Percentiles rank a stretch among this genome's conserved stretches.
Conservation (phyloP, 1,140 invertebrate species). For the Anastrepha ludens region DNA sequence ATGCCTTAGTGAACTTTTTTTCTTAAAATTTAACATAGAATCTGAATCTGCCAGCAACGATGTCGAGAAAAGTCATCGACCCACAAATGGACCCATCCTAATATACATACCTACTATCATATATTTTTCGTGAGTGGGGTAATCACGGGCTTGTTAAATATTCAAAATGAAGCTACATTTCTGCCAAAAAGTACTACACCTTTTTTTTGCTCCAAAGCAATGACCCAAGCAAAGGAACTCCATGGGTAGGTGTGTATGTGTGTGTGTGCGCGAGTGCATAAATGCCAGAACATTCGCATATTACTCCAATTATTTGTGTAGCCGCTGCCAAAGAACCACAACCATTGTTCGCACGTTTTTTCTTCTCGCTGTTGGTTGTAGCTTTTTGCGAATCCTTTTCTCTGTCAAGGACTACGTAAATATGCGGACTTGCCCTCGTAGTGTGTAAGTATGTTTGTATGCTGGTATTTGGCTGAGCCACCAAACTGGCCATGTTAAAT, state of each 20-base stretch:
- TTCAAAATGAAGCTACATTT: constrained; percentile 16
- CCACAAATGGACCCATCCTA: too few species aligned
- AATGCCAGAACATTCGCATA: constrained; percentile 26
- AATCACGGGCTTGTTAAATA: constrained; percentile 52
- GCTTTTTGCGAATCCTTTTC: background rate
- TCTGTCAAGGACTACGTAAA: constrained; percentile 28
- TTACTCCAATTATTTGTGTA: constrained; percentile 49
- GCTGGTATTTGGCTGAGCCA: constrained; percentile 14
- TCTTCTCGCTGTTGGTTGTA: background rate
- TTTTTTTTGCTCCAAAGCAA: background rate
- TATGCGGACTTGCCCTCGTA: background rate
- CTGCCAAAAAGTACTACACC: background rate
- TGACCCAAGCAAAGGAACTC: background rate
- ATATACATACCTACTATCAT: too few species aligned
- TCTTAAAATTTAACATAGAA: too few species aligned
- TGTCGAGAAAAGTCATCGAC: too few species aligned
- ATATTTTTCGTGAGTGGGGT: background rate
- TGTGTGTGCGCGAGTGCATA: constrained; percentile 1
- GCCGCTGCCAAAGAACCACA: constrained; percentile 35
- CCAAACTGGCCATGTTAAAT: constrained; percentile 51
- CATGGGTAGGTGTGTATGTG: background rate
- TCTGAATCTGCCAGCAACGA: too few species aligned
- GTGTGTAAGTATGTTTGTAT: background rate
- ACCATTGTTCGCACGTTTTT: constrained; percentile 50
- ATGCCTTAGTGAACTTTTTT: too few species aligned